A percentile compares a stretch with the other conserved stretches of the same genome.
These are phyloP conservation scores for Bagarius yarrelli DNA, from an alignment of 2,113 vertebrate species.

Conservation along the genomic window DNA sequence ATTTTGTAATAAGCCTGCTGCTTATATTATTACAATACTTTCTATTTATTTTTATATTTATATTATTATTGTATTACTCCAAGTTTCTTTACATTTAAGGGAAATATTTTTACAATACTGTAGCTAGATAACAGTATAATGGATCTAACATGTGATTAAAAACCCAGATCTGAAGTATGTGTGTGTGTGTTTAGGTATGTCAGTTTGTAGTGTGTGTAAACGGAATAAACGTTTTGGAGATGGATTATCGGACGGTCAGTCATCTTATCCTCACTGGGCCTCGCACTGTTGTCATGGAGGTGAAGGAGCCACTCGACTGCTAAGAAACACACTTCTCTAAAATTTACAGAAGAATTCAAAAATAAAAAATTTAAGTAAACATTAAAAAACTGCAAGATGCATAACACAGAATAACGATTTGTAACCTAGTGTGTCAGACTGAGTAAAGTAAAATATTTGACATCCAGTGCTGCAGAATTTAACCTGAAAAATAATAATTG, in stretches of 20 bases:
- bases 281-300: slow-evolving; percentile 92
- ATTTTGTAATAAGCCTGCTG: too few relatives aligned
- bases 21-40: too few relatives aligned
- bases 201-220: slow-evolving; percentile 59
- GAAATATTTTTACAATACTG: too few relatives aligned
- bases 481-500: too few relatives aligned
- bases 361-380: not conserved
- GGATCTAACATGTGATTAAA: not conserved
- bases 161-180: not conserved
- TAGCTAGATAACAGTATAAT: not conserved
- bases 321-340: slow-evolving; percentile 50
- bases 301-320: slow-evolving; percentile 86
- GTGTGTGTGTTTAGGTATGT: not conserved
- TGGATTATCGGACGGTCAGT: slow-evolving; percentile 92
- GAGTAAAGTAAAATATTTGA: not conserved
- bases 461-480: too few relatives aligned
- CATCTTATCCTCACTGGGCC: slow-evolving; percentile 91
- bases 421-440: not conserved
- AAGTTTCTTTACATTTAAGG: too few relatives aligned
- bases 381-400: not conserved
- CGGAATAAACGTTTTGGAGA: slow-evolving; percentile 85
- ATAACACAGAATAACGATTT: not conserved
- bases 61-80: too few relatives aligned
- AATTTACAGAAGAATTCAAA: not conserved
- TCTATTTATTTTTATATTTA: too few relatives aligned